phyloP scores from a whole-genome alignment of 2,797 vertebrate species.

The Myotis findleyi region DNA sequence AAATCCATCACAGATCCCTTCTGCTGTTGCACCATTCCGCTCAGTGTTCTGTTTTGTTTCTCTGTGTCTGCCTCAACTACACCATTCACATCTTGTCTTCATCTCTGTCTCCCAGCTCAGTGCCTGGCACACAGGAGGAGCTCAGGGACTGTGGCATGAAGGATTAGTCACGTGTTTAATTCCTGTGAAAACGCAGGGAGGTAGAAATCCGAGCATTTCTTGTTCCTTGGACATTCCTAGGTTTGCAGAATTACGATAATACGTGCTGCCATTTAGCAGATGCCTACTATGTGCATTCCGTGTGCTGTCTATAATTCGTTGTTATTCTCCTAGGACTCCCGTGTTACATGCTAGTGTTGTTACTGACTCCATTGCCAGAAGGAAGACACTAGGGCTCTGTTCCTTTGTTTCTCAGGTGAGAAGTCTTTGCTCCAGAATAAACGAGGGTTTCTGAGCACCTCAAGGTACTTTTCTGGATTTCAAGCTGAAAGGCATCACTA shows the following conservation, averaged over 20 bases:
- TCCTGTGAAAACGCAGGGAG: slow-evolving; percentile 1
- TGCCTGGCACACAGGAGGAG: not conserved
- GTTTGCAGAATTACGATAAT: not conserved
- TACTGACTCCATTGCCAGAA: not conserved
- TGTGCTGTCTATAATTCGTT: not conserved
- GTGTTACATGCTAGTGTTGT: accelerated
- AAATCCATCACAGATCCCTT: not conserved
- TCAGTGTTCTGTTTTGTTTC: not conserved
- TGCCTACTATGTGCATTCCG: not conserved
- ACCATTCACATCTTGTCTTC: not conserved
- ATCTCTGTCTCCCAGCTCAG: not conserved
- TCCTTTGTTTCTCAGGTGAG: not conserved
- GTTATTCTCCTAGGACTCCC: not conserved
- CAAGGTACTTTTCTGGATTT: not conserved
- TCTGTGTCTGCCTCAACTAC: not conserved
- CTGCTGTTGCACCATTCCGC: not conserved
- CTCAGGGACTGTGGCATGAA: not conserved
- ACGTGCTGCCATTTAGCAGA: not conserved
- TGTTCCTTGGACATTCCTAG: not conserved
- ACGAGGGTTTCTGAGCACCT: not conserved
- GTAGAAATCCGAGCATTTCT: not conserved
- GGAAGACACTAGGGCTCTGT: not conserved
- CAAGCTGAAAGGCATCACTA: not conserved
- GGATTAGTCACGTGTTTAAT: not conserved
- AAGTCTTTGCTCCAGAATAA: not conserved